phyloP scores from a whole-genome alignment of 2,888 invertebrate genomes.

The Linnaemya vulpina region DNA sequence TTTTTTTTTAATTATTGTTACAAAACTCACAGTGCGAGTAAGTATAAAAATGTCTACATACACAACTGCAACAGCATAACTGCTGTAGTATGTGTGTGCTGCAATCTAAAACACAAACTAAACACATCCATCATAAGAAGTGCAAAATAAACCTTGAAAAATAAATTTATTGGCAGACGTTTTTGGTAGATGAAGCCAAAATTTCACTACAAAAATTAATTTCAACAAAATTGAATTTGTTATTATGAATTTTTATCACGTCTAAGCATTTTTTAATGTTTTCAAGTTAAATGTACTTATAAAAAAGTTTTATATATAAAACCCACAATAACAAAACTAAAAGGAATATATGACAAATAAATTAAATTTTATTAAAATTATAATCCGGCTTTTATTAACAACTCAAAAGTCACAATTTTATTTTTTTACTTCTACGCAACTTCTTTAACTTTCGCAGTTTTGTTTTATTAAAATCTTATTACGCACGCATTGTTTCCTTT shows the following conservation, averaged over 20 bases:
- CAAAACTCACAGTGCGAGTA: conserved; percentile 25
- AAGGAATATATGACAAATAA: conserved; percentile 20
- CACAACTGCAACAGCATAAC: not conserved
- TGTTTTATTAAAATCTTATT: conserved; percentile 27
- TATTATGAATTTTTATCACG: conserved; percentile 61
- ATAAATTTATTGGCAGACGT: conserved; percentile 66
- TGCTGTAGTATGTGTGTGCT: not conserved
- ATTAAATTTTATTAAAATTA: conserved; percentile 32
- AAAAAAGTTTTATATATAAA: too few relatives aligned
- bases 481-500: conserved; percentile 34
- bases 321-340: not conserved
- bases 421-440: not conserved
- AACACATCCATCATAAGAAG: conserved; percentile 42
- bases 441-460: conserved; percentile 35
- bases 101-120: conserved; percentile 22
- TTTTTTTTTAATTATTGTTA: conserved; percentile 34
- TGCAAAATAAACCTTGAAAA: conserved; percentile 69
- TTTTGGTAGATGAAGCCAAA: conserved; percentile 66
- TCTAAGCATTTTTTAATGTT: conserved; percentile 20
- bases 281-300: not conserved
- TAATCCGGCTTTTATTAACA: conserved; percentile 50
- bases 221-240: conserved; percentile 13
- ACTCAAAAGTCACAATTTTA: conserved; percentile 2
- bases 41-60: too few relatives aligned
- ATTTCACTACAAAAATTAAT: conserved; percentile 61